phyloP scores from a whole-genome alignment of 2,888 invertebrate species.

The Dusona sp. region DNA sequence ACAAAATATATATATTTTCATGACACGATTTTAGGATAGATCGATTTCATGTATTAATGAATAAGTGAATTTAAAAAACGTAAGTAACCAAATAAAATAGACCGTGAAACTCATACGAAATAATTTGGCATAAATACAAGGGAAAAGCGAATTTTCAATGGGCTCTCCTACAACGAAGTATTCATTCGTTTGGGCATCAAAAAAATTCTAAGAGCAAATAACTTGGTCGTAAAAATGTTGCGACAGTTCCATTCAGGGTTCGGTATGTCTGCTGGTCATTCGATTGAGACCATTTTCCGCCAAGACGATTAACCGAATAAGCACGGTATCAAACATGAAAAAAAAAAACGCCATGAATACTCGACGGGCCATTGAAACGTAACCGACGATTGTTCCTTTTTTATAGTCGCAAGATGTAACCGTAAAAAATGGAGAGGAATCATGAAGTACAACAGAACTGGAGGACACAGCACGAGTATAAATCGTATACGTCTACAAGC shows the following conservation, averaged over 20 bases:
- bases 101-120: background rate
- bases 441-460: constrained; percentile 48
- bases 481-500: constrained; percentile 20
- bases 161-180: background rate
- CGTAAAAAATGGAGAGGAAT: constrained; percentile 28
- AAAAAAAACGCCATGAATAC: constrained; percentile 41
- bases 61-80: background rate
- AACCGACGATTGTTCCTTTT: constrained; percentile 24
- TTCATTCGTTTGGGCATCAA: background rate
- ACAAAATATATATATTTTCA: background rate
- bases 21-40: background rate
- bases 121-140: background rate
- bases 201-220: constrained; percentile 29
- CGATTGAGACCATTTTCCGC: constrained; percentile 68
- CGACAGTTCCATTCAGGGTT: constrained; percentile 43
- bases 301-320: constrained; percentile 60
- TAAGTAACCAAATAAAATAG: background rate
- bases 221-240: constrained; percentile 29
- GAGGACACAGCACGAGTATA: constrained; percentile 32
- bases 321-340: constrained; percentile 30
- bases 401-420: constrained; percentile 39
- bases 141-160: background rate
- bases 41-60: background rate
- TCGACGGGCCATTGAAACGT: constrained; percentile 58
- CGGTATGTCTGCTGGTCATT: constrained; percentile 37